phyloP scores from a whole-genome alignment of 2,888 invertebrate genomes.

The Clepsis dumicolana region DNA sequence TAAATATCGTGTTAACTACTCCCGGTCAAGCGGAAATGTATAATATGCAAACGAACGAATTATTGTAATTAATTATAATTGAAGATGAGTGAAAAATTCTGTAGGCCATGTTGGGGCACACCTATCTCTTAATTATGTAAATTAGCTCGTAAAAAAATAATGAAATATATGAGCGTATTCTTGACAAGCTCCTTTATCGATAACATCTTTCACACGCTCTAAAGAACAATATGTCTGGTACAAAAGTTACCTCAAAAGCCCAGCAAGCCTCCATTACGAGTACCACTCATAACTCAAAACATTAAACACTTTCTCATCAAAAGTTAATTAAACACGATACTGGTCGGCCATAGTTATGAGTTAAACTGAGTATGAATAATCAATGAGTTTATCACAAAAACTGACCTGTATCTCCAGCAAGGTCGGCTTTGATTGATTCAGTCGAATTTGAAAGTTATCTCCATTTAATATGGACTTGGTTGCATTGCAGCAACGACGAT shows the following conservation, averaged over 20 bases:
- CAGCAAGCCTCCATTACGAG: slow-evolving; percentile 63
- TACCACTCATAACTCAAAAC: slow-evolving; percentile 46
- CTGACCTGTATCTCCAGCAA: slow-evolving; percentile 53
- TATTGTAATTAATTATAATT: slow-evolving; percentile 27
- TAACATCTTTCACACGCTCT: slow-evolving; percentile 19
- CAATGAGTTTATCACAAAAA: slow-evolving; percentile 67
- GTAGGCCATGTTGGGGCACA: not conserved
- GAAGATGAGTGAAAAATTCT: not conserved
- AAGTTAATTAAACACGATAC: slow-evolving; percentile 11
- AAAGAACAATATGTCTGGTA: slow-evolving; percentile 7
- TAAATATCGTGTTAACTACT: slow-evolving; percentile 28
- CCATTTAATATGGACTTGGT: slow-evolving; percentile 5
- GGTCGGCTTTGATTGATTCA: slow-evolving; percentile 46
- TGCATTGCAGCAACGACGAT: slow-evolving; percentile 1
- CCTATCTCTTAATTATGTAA: slow-evolving; percentile 5
- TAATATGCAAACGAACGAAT: not conserved
- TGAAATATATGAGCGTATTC: not conserved
- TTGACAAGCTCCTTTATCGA: slow-evolving; percentile 12
- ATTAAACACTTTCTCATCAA: slow-evolving; percentile 27
- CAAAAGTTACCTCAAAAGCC: slow-evolving; percentile 58
- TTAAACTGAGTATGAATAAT: slow-evolving; percentile 45
- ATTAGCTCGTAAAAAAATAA: not conserved
- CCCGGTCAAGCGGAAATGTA: slow-evolving; percentile 9
- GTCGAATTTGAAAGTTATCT: slow-evolving; percentile 27
- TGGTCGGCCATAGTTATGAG: slow-evolving; percentile 18